Base-by-base conservation (phyloP, 2,888 invertebrate genomes). In the Panzeria rudis region DNA sequence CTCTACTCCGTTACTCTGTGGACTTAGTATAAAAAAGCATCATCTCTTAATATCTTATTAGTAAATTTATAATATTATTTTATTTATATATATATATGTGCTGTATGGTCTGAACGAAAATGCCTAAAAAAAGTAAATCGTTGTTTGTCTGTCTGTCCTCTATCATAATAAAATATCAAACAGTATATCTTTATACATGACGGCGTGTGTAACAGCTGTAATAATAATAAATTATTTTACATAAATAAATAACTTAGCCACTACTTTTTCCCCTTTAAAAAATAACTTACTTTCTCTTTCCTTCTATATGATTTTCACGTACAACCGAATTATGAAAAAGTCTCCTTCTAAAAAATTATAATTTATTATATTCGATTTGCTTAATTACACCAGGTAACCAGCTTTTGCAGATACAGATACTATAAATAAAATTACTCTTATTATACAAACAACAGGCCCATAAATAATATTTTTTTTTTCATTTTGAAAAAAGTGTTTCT, bases 321-420 rank as follows among this genome's bases (percentile, higher is more conserved):
- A 32, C 11, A 52, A 38, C 20, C 23, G 20, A 41, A 17, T 66
- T 68, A 61, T 41, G 77, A 72, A 77, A 79, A 78, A 82, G 87
- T 84, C 87, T 88, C 89, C 90, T 90, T 90, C 89, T 91, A 91
- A 91, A 82, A 82, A 91, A 92, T 92, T 92, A 92, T 92, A 92
- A 92, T 92, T 92, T 92, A 92, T 92, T 92, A 92, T 92, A 92
- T 92, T 91, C 91, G 90, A 90, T 90, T 92, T 92, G 92, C 92
- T 91, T 92, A 92, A 92, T 92, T 91, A 87, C 90, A 92, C 90
- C 92, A 92, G 92, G 92, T 88, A 89, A 91, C 88, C 90, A 91
- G 89, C 89, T 88, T 86, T 86, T 25, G 41, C 64, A 86, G 81
- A 47, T 8, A 66, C 35, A 6, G 20, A 17, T 35, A 64, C 23